phyloP scores from a whole-genome alignment of 2,113 vertebrate species.

The Lutjanus erythropterus region DNA sequence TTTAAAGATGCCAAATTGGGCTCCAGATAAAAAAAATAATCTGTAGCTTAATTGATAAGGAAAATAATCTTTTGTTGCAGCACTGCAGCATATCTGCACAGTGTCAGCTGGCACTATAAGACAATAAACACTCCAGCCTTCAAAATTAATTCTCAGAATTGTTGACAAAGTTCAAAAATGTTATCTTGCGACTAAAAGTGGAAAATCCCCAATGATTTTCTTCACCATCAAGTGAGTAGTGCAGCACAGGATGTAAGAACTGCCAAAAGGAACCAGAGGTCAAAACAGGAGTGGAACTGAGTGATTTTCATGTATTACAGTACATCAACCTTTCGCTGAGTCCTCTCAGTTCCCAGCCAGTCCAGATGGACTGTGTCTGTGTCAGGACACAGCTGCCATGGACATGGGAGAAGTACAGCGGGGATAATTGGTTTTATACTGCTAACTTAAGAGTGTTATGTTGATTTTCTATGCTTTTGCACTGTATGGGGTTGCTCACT shows the following conservation, averaged over 20 bases:
- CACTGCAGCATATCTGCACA: not conserved
- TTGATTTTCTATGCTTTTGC: conserved; percentile 26
- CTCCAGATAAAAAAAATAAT: not conserved
- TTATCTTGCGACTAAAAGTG: conserved; percentile 33
- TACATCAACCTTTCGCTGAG: conserved; percentile 46
- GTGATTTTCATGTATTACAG: conserved; percentile 47
- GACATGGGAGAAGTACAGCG: conserved; percentile 51
- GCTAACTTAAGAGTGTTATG: conserved; percentile 38
- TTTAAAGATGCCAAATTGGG: not conserved
- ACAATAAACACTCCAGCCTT: not conserved
- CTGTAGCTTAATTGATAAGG: not conserved
- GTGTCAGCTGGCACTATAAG: not conserved
- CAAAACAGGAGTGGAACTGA: conserved; percentile 52
- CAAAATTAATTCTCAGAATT: conserved; percentile 22
- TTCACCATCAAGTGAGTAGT: conserved; percentile 28
- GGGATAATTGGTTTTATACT: conserved; percentile 54
- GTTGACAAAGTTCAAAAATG: conserved; percentile 36
- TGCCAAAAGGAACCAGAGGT: conserved; percentile 54
- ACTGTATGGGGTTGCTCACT: not conserved
- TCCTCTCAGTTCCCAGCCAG: conserved; percentile 38
- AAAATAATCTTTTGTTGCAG: not conserved
- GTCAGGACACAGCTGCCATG: conserved; percentile 59
- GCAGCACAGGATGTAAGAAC: conserved; percentile 50
- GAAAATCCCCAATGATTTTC: conserved; percentile 37
- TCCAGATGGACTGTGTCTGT: conserved; percentile 54